Evolutionary conservation across 2,797 vertebrate species (phyloP), one percentile per base, ranked within the genome.

Genomic region (Uromys caudimaculatus): DNA sequence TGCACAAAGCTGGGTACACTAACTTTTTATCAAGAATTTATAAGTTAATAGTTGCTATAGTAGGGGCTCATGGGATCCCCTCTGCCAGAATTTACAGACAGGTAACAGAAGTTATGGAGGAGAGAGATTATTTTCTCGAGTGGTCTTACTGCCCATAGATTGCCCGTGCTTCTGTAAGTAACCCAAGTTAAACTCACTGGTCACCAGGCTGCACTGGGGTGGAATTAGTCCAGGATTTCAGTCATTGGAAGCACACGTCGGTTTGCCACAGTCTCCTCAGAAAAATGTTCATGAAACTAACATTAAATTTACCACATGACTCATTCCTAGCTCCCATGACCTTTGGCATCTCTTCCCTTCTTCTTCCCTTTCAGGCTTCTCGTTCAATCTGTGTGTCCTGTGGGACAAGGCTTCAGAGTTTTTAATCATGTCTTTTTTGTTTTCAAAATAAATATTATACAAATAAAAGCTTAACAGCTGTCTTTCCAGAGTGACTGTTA

Each of bases 381-480:
- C 1, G 35, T 62, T 94, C 14, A 29, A 38, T 47, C 27, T 29
- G 2, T 21, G 6, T 91, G 35, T 79, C 69, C 38, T n/a, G 38
- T 14, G 47, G 23, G 58, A 60, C 27, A 44, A 91, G 35, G 5
- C 90, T 83, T 7, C 41, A 69, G 75, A 41, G 64, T 6, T 88
- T 94, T 67, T 56, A 54, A 54, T 52, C n/a, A 44, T 58, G 35
- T 35, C 41, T 88, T 84, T 38, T 47, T n/a, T 24, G 90, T 85
- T 85, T 91, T 21, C 50, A 27, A 73, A 90, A 62, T 24, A 69
- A 52, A 17, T 8, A 41, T 41, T 19, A n/a, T 9, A 19, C n/a
- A 64, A 93, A 90, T 84, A 71, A 47, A 17, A 94, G 93, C 83
- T 64, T 87, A 86, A 87, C 13, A 90, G 60, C 69, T 58, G 38